These are phyloP conservation scores for Ganaspis sp. DNA, from an alignment of 1,140 invertebrate species.

Conservation along the genomic window DNA sequence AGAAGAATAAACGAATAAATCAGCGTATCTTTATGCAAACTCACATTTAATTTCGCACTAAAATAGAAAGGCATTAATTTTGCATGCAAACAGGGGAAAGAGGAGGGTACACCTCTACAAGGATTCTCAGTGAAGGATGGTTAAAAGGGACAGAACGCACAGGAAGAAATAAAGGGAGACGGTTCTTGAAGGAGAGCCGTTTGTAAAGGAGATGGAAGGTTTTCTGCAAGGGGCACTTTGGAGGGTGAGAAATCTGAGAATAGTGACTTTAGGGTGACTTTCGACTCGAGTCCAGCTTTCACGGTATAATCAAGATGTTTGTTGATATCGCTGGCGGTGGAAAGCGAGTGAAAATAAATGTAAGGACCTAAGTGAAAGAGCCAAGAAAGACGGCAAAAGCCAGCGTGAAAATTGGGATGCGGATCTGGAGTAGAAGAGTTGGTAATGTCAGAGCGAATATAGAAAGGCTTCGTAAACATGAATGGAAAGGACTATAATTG, in stretches of 20 bases:
- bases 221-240: conserved; percentile 1
- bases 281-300: conserved; percentile 8
- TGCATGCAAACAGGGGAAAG: not conserved
- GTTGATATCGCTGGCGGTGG: not conserved
- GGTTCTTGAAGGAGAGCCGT: not conserved
- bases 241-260: not conserved
- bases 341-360: conserved; percentile 10
- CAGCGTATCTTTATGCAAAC: conserved; percentile 20
- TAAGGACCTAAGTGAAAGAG: not conserved
- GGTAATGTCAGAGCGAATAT: not conserved
- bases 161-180: not conserved
- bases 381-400: not conserved
- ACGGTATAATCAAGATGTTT: conserved; percentile 13
- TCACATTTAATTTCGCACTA: conserved; percentile 23
- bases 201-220: not conserved
- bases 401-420: not conserved
- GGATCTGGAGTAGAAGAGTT: not conserved
- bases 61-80: conserved; percentile 17
- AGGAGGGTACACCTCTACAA: too few relatives aligned
- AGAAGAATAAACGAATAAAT: not conserved
- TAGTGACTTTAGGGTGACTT: not conserved
- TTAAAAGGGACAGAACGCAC: not conserved
- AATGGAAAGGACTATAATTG: conserved; percentile 19
- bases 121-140: too few relatives aligned
- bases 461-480: conserved; percentile 7